Evolutionary conservation across 2,888 invertebrate genomes (phyloP).

Genomic region (Mythimna loreyi): DNA sequence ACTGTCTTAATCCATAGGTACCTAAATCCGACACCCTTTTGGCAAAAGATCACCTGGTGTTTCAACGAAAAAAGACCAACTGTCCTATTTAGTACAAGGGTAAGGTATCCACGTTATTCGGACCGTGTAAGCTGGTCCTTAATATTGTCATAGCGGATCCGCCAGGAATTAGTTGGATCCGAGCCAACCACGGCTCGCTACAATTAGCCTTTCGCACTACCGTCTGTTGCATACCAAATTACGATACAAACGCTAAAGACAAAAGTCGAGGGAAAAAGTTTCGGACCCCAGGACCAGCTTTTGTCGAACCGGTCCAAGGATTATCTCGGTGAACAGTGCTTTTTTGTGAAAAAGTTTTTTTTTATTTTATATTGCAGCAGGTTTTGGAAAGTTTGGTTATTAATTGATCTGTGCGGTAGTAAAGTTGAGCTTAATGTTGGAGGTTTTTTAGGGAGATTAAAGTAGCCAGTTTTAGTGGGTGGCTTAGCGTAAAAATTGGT

Average conservation of each 20-base stretch:
- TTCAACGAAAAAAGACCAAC: constrained; percentile 22
- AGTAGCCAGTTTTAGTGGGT: constrained; percentile 4
- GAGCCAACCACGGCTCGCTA: constrained; percentile 60
- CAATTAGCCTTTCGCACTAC: constrained; percentile 66
- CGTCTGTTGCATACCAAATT: constrained; percentile 65
- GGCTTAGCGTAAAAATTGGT: background rate
- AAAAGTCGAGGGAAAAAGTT: constrained; percentile 49
- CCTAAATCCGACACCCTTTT: background rate
- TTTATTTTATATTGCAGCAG: constrained; percentile 36
- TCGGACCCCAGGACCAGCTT: constrained; percentile 41
- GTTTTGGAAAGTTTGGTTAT: constrained; percentile 56
- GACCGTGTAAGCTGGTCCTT: constrained; percentile 57
- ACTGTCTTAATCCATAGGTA: background rate
- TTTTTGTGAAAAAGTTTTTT: constrained; percentile 47
- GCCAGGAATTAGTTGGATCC: constrained; percentile 62
- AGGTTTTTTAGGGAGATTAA: constrained; percentile 9
- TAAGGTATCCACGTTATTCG: constrained; percentile 35
- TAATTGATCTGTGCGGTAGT: constrained; percentile 56
- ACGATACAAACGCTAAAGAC: constrained; percentile 60
- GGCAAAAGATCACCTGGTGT: constrained; percentile 15
- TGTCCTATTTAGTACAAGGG: constrained; percentile 31
- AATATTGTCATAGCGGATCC: constrained; percentile 58
- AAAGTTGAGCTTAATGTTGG: constrained; percentile 50
- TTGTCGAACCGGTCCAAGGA: constrained; percentile 46
- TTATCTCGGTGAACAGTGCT: constrained; percentile 50